Conservation (phyloP, 1,140 invertebrate species). For the Anastrepha ludens region DNA sequence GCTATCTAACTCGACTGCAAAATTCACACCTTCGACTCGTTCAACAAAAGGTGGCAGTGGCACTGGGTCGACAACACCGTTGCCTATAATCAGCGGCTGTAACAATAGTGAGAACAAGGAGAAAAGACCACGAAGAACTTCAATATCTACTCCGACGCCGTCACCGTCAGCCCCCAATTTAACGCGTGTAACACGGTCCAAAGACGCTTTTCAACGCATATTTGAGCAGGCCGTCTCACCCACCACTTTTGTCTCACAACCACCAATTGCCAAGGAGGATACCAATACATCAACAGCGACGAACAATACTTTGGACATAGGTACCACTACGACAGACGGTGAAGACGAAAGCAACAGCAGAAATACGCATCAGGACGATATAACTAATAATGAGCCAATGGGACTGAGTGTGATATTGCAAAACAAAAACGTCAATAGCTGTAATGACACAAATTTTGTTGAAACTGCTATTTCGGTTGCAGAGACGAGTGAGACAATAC, state of each 20-base stretch:
- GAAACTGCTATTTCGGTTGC: neutral
- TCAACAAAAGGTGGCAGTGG: conserved; percentile 11
- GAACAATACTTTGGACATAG: neutral
- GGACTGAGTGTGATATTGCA: conserved; percentile 62
- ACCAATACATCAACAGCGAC: conserved; percentile 58
- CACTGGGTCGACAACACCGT: neutral
- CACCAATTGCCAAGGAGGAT: conserved; percentile 43
- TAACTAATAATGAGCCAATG: conserved; percentile 64
- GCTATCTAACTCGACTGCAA: conserved; percentile 65
- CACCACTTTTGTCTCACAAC: neutral
- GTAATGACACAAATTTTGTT: conserved; percentile 37
- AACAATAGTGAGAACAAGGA: conserved; percentile 17
- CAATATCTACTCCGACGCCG: neutral
- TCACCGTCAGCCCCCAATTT: conserved; percentile 54
- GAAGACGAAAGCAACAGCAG: neutral
- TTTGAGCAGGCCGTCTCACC: conserved; percentile 22
- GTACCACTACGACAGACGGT: neutral
- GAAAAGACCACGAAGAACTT: conserved; percentile 18
- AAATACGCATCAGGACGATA: neutral
- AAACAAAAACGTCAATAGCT: conserved; percentile 37
- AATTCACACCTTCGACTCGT: conserved; percentile 63
- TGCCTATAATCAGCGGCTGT: neutral
- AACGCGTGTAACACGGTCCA: conserved; percentile 68
- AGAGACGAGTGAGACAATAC: neutral
- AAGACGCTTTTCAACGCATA: conserved; percentile 60